phyloP scores from a whole-genome alignment of 1,140 invertebrate species.

The Sycophaga agraensis region DNA sequence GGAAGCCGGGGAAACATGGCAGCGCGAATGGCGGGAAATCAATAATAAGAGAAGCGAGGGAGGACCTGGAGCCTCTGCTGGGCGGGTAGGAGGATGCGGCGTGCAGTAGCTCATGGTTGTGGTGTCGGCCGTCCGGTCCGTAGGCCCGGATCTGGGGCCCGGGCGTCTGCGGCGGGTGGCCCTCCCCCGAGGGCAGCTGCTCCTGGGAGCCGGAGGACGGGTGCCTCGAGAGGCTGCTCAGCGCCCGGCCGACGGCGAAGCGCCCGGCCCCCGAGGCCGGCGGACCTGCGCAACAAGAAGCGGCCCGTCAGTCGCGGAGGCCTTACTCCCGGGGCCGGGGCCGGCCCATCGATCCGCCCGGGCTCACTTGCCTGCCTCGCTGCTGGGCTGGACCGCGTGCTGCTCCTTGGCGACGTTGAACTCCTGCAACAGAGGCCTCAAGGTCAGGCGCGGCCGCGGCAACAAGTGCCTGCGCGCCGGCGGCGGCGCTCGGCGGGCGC shows the following conservation, averaged over 20 bases:
- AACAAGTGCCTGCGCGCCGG: no score
- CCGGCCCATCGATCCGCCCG: no score
- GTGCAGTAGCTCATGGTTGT: constrained; percentile 50
- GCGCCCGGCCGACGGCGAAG: constrained; percentile 45
- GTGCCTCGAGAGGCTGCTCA: constrained; percentile 58
- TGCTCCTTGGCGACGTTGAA: constrained; percentile 68
- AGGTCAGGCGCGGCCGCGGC: no score
- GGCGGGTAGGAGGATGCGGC: constrained; percentile 57
- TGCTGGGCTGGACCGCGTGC: constrained; percentile 60
- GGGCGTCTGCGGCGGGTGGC: background rate
- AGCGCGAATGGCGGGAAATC: no score
- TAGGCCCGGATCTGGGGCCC: constrained; percentile 73
- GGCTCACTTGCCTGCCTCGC: constrained; percentile 40
- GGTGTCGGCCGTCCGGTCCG: constrained; percentile 68
- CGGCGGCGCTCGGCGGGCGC: background rate
- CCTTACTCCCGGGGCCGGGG: background rate
- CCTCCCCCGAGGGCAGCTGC: background rate
- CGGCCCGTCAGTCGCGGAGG: background rate
- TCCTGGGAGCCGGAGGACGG: constrained; percentile 69
- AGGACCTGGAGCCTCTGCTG: constrained; percentile 50
- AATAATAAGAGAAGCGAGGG: no score
- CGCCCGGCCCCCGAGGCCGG: no score
- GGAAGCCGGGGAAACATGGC: no score
- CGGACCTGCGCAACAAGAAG: background rate
- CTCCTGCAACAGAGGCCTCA: constrained; percentile 59